Evolutionary conservation across 2,797 vertebrate species (phyloP), one percentile per base, ranked within the genome.

Genomic region (Mus minutoides): DNA sequence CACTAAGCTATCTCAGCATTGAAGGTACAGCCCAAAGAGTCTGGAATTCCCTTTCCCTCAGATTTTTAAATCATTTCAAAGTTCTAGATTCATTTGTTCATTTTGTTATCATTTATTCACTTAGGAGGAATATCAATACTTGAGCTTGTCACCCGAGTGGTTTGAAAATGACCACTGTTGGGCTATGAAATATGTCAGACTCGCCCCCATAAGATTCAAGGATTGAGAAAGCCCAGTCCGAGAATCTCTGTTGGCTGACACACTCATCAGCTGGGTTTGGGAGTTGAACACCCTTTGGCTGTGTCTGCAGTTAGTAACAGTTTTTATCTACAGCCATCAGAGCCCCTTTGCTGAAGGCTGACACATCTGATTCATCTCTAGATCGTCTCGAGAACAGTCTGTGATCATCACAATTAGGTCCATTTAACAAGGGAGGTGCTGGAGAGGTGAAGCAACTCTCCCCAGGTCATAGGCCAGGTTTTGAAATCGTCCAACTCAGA

Each of bases 61-160:
- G 31, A 91, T 84, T 93, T 83, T 86, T 85, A 84, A 77, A 40
- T 84, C 73, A 60, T 13, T 52, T 94, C 31, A 21, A 94, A 90
- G 5, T 43, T 90, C 56, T 96, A 7, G 80, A 24, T 83, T 95
- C 21, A 52, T 56, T 80, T 92, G 46, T 77, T 60, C 13, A 52
- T 90, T 90, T 73, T 21, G 9, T 56, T 94, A 9, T 71, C 69
- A 10, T 13, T 54, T 43, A 4, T 76, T 92, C 80, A n/a, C 40
- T 71, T 91, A 76, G 22, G 21, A 52, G 60, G 4, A 16, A 26
- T 94, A 14, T 77, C n/a, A 77, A 40, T 87, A 71, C 71, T 90
- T 90, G 71, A 62, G 40, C 71, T 94, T 43, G 40, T 29, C 80
- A 37, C 69, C 40, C 4, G 37, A 34, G 29, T 79, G 12, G 12